These are phyloP conservation scores for Phengaris alcon DNA, from an alignment of 2,888 invertebrate genomes.

Conservation along the genomic window DNA sequence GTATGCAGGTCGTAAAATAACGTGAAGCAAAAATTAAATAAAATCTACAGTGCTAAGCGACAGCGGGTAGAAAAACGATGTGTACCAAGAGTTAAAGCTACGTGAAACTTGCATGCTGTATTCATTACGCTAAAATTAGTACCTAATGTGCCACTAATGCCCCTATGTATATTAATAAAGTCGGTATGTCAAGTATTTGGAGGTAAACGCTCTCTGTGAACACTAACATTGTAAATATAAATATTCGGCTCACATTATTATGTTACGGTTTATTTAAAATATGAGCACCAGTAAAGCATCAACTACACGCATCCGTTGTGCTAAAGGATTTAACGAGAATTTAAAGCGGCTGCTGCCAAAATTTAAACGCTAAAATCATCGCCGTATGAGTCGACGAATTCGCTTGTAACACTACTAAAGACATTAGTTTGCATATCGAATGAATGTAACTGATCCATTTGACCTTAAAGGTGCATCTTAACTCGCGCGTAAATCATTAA, in stretches of 20 bases:
- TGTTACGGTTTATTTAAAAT: slow-evolving; percentile 8
- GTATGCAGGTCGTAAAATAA: slow-evolving; percentile 49
- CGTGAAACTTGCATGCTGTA: slow-evolving; percentile 61
- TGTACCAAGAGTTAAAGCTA: slow-evolving; percentile 52
- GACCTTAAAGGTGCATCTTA: neutral
- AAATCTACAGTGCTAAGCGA: slow-evolving; percentile 39
- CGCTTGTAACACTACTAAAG: neutral
- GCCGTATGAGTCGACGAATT: neutral
- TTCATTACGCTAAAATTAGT: slow-evolving; percentile 65
- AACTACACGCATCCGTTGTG: slow-evolving; percentile 13
- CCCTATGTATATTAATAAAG: slow-evolving; percentile 52
- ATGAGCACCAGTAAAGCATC: neutral
- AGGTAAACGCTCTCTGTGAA: slow-evolving; percentile 52
- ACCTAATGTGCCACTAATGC: slow-evolving; percentile 52
- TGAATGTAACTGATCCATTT: neutral
- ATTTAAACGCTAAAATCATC: neutral
- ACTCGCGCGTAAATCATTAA: neutral
- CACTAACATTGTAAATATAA: slow-evolving; percentile 44
- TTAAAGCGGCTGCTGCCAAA: neutral
- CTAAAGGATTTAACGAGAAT: slow-evolving; percentile 14
- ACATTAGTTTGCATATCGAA: neutral
- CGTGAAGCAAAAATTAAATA: slow-evolving; percentile 39
- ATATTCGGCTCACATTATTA: slow-evolving; percentile 20
- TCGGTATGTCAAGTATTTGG: slow-evolving; percentile 52
- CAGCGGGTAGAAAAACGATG: slow-evolving; percentile 52